Conservation (phyloP, 1,140 invertebrate genomes). For the Papilio polyxenes region DNA sequence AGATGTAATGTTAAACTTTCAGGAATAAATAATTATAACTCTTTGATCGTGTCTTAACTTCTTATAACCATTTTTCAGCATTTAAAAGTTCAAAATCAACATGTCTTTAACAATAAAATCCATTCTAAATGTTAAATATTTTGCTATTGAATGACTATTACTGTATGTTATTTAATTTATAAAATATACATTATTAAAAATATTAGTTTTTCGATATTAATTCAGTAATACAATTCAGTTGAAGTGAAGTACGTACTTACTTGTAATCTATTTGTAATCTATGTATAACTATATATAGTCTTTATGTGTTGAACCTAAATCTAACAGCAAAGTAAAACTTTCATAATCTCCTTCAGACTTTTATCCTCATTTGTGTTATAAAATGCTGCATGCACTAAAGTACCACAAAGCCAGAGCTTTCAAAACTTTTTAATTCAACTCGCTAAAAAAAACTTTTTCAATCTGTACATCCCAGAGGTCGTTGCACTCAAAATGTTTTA, state of each 20-base stretch:
- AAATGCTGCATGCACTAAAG: conserved; percentile 16
- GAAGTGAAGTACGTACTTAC: neutral
- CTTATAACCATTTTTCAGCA: neutral
- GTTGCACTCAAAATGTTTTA: conserved; percentile 21
- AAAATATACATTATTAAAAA: no score
- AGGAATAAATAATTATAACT: no score
- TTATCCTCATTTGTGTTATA: conserved; percentile 18
- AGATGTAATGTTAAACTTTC: no score
- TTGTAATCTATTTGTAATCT: neutral
- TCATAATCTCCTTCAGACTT: conserved; percentile 18
- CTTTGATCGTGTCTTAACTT: neutral
- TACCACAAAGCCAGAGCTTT: conserved; percentile 31
- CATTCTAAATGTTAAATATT: no score
- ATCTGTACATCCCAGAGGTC: neutral
- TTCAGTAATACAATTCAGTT: neutral
- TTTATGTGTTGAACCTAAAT: neutral
- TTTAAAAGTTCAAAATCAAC: no score
- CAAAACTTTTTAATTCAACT: conserved; percentile 30
- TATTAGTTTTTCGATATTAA: no score
- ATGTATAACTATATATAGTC: neutral
- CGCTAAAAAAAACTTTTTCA: conserved; percentile 31
- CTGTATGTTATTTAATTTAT: no score
- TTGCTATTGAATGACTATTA: no score
- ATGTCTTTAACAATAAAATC: no score
- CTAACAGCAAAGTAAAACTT: conserved; percentile 3